A percentile compares a stretch with the other conserved stretches of the same genome.
These are phyloP conservation scores for Parnassius glacialis DNA, from an alignment of 2,888 invertebrate genomes.

Conservation along the genomic window DNA sequence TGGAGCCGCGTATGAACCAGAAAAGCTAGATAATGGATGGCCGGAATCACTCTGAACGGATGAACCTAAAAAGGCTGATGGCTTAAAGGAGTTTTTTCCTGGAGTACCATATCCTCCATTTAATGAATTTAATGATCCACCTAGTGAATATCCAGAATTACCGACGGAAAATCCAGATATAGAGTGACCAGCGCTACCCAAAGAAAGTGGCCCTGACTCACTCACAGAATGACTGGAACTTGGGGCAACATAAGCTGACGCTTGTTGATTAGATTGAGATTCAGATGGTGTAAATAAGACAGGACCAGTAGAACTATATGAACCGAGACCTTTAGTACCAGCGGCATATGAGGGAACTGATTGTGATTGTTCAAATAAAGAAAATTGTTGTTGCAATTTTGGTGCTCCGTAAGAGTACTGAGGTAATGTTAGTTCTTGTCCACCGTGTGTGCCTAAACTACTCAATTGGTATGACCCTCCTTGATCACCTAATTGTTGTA, in stretches of 20 bases:
- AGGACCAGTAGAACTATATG: conserved; percentile 67
- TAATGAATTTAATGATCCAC: conserved; percentile 53
- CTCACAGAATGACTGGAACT: conserved; percentile 48
- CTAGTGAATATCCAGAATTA: conserved; percentile 41
- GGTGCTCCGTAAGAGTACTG: conserved; percentile 56
- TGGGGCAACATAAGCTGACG: conserved; percentile 46
- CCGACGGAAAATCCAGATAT: conserved; percentile 41
- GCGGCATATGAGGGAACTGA: conserved; percentile 61
- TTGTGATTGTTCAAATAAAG: conserved; percentile 49
- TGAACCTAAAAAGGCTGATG: conserved; percentile 70
- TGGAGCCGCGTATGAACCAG: conserved; percentile 52
- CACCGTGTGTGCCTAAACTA: conserved; percentile 47
- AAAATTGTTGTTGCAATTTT: conserved; percentile 54
- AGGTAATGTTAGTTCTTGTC: conserved; percentile 53
- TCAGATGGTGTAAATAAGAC: conserved; percentile 65
- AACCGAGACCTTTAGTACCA: conserved; percentile 69
- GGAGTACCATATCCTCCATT: conserved; percentile 50
- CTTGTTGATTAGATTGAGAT: conserved; percentile 43
- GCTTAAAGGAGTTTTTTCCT: conserved; percentile 66
- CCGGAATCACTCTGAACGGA: conserved; percentile 59
- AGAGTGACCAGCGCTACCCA: conserved; percentile 41
- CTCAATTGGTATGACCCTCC: conserved; percentile 54
- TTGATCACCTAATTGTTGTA: conserved; percentile 54
- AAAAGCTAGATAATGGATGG: conserved; percentile 51
- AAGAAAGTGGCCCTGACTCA: conserved; percentile 37